These are phyloP conservation scores for Oceanodroma tethys DNA, from an alignment of 2,113 vertebrate genomes.

Conservation along the genomic window DNA sequence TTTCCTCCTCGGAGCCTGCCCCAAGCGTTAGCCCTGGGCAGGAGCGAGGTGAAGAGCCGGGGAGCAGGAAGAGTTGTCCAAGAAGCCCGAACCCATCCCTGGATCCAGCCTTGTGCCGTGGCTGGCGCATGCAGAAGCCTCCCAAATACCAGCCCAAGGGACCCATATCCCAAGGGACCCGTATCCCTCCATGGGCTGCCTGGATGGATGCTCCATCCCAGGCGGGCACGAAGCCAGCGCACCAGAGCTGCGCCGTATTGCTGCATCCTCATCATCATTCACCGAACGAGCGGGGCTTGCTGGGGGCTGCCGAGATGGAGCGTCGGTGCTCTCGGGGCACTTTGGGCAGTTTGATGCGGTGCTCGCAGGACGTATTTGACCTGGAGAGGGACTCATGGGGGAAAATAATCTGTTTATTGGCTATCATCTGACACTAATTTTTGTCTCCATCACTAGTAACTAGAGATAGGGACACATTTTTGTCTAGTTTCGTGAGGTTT, in stretches of 20 bases:
- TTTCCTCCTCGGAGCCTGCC: not conserved
- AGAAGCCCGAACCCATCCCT: not conserved
- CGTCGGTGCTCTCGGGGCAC: accelerated
- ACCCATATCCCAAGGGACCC: not conserved
- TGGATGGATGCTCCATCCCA: not conserved
- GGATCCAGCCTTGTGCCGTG: not conserved
- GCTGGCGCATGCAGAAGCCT: not conserved
- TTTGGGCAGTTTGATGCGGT: not conserved
- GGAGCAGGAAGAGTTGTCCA: not conserved
- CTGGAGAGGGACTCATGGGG: too few relatives aligned
- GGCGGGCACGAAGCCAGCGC: accelerated
- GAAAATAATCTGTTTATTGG: not conserved
- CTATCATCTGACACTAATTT: not conserved
- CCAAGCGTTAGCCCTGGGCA: not conserved
- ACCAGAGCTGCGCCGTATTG: too few relatives aligned
- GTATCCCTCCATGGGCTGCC: not conserved
- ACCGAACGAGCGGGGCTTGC: not conserved
- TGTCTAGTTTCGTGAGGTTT: not conserved
- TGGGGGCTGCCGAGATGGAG: not conserved
- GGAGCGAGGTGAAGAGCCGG: accelerated
- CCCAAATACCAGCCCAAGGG: not conserved
- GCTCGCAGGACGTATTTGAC: accelerated
- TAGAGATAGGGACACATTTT: not conserved
- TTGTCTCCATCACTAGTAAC: not conserved
- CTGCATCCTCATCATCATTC: accelerated